phyloP scores from a whole-genome alignment of 1,140 invertebrate genomes.

The Psilanteris sp. region DNA sequence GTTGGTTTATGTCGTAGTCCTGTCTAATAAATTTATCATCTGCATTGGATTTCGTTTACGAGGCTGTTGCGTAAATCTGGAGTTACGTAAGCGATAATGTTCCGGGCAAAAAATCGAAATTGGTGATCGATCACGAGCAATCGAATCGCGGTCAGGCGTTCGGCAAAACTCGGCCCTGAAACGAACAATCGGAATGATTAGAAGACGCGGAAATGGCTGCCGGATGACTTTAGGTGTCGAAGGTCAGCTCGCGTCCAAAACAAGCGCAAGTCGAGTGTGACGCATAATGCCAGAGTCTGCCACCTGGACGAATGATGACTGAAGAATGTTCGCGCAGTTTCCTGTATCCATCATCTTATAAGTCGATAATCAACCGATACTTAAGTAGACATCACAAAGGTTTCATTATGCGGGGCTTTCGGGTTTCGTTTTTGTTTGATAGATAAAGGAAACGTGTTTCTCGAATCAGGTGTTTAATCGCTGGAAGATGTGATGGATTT shows the following conservation, averaged over 20 bases:
- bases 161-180: constrained; percentile 33
- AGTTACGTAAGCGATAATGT: constrained; percentile 14
- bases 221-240: constrained; percentile 33
- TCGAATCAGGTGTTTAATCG: constrained; percentile 13
- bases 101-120: constrained; percentile 15
- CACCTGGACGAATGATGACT: constrained; percentile 74
- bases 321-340: constrained; percentile 68
- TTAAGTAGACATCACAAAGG: constrained; percentile 64
- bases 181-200: constrained; percentile 3
- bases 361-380: constrained; percentile 72
- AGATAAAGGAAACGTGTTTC: constrained; percentile 31
- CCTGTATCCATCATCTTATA: constrained; percentile 72
- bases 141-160: too few relatives aligned
- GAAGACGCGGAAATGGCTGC: constrained; percentile 28
- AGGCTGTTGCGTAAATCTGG: constrained; percentile 4
- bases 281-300: constrained; percentile 56
- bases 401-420: constrained; percentile 33
- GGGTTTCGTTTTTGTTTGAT: constrained; percentile 19
- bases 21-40: constrained; percentile 30
- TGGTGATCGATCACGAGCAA: constrained; percentile 34
- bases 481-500: constrained; percentile 18
- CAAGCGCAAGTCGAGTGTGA: constrained; percentile 44
- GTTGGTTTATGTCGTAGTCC: constrained; percentile 10
- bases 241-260: constrained; percentile 47
- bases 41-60: constrained; percentile 25